These are phyloP conservation scores for Scomber scombrus DNA, from an alignment of 2,113 vertebrate species.

Conservation along the genomic window DNA sequence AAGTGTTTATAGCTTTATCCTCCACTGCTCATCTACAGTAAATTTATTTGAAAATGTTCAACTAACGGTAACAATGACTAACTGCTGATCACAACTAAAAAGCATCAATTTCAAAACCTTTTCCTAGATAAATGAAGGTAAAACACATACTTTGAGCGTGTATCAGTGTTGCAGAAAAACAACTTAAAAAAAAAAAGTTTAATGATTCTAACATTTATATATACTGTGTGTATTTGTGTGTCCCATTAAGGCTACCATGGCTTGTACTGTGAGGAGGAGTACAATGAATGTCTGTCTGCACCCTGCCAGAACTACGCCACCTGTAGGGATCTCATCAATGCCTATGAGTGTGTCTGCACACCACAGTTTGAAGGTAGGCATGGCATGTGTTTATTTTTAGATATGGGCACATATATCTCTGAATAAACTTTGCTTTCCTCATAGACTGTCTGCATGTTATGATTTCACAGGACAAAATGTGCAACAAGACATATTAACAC, in stretches of 20 bases:
- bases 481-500: not conserved
- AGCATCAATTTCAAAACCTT: not conserved
- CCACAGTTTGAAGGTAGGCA: constrained; percentile 91
- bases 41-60: not conserved
- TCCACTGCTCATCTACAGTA: not conserved
- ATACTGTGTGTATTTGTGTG: constrained; percentile 35
- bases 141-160: not conserved
- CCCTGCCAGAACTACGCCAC: constrained; percentile 96
- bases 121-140: not conserved
- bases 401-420: not conserved
- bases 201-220: not conserved
- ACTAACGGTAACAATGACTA: not conserved
- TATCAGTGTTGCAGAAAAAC: too few relatives aligned
- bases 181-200: not conserved
- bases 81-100: constrained; percentile 2
- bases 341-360: constrained; percentile 93
- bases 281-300: constrained; percentile 94
- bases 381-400: not conserved
- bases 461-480: not conserved
- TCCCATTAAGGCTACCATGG: constrained; percentile 92
- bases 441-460: not conserved
- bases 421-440: not conserved
- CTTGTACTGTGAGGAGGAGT: constrained; percentile 97
- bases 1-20: not conserved
- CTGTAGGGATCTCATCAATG: constrained; percentile 92